Evolutionary conservation across 2,113 vertebrate species (phyloP).

Genomic region (Xiphorhynchus elegans): DNA sequence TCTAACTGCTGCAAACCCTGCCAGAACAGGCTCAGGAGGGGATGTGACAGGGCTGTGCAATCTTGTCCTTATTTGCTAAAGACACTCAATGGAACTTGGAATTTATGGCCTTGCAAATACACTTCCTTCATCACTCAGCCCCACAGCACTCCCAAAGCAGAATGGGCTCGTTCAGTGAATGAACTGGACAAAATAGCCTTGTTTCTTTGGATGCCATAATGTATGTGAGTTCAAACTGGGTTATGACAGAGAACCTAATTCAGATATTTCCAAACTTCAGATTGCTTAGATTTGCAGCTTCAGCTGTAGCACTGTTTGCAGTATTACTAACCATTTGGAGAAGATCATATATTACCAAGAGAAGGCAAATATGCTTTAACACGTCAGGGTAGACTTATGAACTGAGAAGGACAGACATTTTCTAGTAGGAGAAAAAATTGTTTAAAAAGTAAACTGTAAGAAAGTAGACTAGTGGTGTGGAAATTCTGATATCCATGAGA

Average conservation of each 20-base stretch:
- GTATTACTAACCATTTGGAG: neutral
- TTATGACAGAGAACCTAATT: neutral
- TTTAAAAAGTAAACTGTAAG: neutral
- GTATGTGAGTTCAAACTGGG: neutral
- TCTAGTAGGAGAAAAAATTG: neutral
- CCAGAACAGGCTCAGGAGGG: neutral
- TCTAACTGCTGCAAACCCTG: neutral
- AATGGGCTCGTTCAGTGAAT: neutral
- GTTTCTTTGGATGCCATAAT: neutral
- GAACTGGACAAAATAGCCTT: neutral
- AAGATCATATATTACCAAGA: neutral
- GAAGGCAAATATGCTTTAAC: neutral
- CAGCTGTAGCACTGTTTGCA: neutral
- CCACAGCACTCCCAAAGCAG: rapidly evolving
- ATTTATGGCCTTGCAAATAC: neutral
- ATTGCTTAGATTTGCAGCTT: neutral
- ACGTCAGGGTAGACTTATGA: neutral
- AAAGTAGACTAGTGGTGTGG: neutral
- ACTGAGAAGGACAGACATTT: neutral
- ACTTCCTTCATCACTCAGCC: neutral
- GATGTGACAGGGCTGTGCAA: neutral
- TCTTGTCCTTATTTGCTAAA: neutral
- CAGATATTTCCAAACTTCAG: neutral
- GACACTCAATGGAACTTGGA: neutral
- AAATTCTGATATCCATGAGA: neutral